Evolutionary conservation across 2,113 vertebrate species (phyloP), one percentile per base, ranked within the genome.

Genomic region (Pollachius pollachius): DNA sequence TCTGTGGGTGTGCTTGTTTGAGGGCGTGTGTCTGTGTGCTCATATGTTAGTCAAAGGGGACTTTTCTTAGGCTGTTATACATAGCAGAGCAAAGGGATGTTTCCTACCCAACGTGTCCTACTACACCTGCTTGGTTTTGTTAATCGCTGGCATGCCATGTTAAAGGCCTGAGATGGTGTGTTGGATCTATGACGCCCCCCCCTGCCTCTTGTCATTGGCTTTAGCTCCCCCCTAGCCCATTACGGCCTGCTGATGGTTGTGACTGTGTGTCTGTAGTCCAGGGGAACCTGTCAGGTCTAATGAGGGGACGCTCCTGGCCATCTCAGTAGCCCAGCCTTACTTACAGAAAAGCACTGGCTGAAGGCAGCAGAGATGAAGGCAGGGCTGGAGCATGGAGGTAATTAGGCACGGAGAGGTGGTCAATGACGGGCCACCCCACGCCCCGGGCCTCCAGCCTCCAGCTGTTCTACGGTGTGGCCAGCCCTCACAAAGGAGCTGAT

Each of bases 371-470:
- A 5, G 30, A 12, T 48, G 54, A 60, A 3, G 52, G 82, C 81
- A 70, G 78, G 73, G 81, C 82, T 69, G 66, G 84, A 88, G 83
- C 83, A 82, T 81, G 69, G 84, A 89, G 89, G 88, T 92, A 90
- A 92, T 91, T 91, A 91, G 84, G 85, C 77, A 84, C 83, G 78
- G 85, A 89, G 81, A 81, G 77, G 86, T 86, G 89, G 89, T 91
- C 90, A 89, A 82, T 90, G 89, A 90, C 81, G 81, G 87, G 82
- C 81, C 74, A 71, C 83, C 84, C 83, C 65, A 41, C 78, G 76
- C 80, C 65, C 68, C 68, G 8, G 68, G 79, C 80, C 72, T 77
- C 78, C 67, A 70, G 77, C 85, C 80, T 76, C 82, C 85, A 87
- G 85, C 86, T 87, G 88, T 79, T 85, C 78, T 74, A 64, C 80